Evolutionary conservation across 2,113 vertebrate species (phyloP).

Genomic region (Cyprinodon tularosa): DNA sequence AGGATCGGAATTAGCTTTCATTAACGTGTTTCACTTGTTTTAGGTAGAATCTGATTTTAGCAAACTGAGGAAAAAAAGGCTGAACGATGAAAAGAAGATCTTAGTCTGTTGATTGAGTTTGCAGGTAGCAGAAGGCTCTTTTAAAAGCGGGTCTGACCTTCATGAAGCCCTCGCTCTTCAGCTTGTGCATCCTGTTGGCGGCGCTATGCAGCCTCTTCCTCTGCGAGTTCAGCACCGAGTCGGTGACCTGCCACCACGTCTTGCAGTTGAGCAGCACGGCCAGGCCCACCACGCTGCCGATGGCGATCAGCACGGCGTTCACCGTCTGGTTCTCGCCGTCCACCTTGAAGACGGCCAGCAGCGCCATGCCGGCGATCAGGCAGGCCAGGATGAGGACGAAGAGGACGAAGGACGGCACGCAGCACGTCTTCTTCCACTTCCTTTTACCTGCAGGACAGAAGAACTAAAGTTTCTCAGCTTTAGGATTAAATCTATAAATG

Average conservation of each 20-base stretch:
- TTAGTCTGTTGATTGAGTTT: not conserved
- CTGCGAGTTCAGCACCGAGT: slow-evolving; percentile 93
- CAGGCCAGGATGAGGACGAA: slow-evolving; percentile 88
- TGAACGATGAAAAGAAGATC: not conserved
- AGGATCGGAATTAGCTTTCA: too few relatives aligned
- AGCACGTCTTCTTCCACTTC: slow-evolving; percentile 98
- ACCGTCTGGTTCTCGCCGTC: slow-evolving; percentile 85
- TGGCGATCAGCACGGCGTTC: slow-evolving; percentile 85
- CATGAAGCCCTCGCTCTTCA: slow-evolving; percentile 99
- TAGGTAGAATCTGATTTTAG: too few relatives aligned
- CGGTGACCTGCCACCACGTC: slow-evolving; percentile 96
- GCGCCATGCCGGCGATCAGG: slow-evolving; percentile 83
- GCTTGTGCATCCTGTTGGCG: slow-evolving; percentile 90
- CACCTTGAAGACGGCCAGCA: slow-evolving; percentile 88
- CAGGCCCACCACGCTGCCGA: slow-evolving; percentile 87
- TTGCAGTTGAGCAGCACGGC: slow-evolving; percentile 91
- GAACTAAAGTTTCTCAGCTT: not conserved
- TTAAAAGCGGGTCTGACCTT: slow-evolving; percentile 79
- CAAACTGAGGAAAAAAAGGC: too few relatives aligned
- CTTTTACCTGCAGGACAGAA: slow-evolving; percentile 81
- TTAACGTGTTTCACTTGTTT: too few relatives aligned
- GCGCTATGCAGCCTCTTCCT: slow-evolving; percentile 92
- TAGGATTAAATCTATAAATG: not conserved
- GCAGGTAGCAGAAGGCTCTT: not conserved
- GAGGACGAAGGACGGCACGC: slow-evolving; percentile 93